Evolutionary conservation across 2,113 vertebrate genomes (phyloP).

Genomic region (Myiagra hebetior): DNA sequence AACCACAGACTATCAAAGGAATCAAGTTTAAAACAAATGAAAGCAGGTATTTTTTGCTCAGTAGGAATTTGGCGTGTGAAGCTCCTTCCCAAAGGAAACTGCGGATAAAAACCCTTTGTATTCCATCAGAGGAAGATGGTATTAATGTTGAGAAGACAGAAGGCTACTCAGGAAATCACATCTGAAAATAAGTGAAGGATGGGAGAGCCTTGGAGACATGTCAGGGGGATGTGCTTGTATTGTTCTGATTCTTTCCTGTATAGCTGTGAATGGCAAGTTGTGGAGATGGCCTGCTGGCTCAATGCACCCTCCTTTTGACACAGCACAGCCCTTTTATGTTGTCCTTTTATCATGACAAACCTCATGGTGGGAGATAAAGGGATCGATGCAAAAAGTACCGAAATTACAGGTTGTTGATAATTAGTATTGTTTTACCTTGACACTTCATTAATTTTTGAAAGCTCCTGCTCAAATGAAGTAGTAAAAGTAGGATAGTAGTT

Average conservation of each 20-base stretch:
- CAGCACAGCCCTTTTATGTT: background rate
- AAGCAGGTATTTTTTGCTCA: background rate
- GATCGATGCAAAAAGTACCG: background rate
- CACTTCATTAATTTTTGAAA: background rate
- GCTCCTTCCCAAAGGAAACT: background rate
- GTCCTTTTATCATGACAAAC: background rate
- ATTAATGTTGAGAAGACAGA: background rate
- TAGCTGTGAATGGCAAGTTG: background rate
- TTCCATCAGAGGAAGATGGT: background rate
- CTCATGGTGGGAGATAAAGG: background rate
- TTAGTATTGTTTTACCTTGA: background rate
- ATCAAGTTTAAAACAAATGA: background rate
- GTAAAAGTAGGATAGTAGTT: background rate
- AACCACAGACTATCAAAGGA: background rate
- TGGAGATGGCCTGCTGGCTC: background rate
- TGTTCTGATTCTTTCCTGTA: background rate
- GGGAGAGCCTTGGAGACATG: background rate
- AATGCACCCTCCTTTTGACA: background rate
- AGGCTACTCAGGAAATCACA: background rate
- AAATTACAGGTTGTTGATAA: background rate
- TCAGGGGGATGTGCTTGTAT: background rate
- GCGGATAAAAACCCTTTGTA: background rate
- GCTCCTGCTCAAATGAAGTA: background rate
- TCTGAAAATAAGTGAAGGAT: background rate
- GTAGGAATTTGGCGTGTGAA: background rate